phyloP scores from a whole-genome alignment of 1,140 invertebrate species.

The Batillaria attramentaria region DNA sequence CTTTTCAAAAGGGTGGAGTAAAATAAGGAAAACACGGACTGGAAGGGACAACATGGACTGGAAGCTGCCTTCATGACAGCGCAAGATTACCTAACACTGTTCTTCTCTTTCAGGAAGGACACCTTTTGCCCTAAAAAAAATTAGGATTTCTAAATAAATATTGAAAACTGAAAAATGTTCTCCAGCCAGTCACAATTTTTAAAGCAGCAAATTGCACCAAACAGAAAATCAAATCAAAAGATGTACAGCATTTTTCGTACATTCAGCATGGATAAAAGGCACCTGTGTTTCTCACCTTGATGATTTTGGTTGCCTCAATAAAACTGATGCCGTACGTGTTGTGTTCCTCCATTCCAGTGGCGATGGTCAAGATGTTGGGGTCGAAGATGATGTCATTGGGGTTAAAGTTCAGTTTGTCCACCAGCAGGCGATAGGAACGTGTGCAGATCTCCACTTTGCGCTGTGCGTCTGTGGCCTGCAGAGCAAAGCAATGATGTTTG shows the following conservation, averaged over 20 bases:
- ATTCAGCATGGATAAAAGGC: not conserved
- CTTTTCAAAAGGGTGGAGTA: too few relatives aligned
- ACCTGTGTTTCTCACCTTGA: conserved; percentile 74
- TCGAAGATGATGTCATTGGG: conserved; percentile 80
- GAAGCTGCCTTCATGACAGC: too few relatives aligned
- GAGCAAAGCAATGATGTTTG: too few relatives aligned
- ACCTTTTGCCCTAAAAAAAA: too few relatives aligned
- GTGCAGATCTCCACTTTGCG: conserved; percentile 76
- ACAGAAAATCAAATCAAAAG: conserved; percentile 18
- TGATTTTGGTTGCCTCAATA: conserved; percentile 75
- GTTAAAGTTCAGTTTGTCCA: conserved; percentile 75
- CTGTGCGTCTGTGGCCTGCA: conserved; percentile 74
- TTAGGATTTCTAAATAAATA: not conserved
- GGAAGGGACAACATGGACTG: too few relatives aligned
- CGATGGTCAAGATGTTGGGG: conserved; percentile 79
- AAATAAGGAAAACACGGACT: too few relatives aligned
- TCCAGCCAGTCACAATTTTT: not conserved
- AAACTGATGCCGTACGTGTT: conserved; percentile 76
- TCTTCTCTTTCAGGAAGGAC: too few relatives aligned
- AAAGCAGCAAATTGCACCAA: not conserved
- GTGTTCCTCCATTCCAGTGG: conserved; percentile 79
- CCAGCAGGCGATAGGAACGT: conserved; percentile 75
- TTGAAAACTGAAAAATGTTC: not conserved
- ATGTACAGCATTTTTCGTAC: too few relatives aligned
- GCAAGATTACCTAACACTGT: too few relatives aligned